Evolutionary conservation across 2,888 invertebrate genomes (phyloP).

Genomic region (Eristalinus sepulchralis): DNA sequence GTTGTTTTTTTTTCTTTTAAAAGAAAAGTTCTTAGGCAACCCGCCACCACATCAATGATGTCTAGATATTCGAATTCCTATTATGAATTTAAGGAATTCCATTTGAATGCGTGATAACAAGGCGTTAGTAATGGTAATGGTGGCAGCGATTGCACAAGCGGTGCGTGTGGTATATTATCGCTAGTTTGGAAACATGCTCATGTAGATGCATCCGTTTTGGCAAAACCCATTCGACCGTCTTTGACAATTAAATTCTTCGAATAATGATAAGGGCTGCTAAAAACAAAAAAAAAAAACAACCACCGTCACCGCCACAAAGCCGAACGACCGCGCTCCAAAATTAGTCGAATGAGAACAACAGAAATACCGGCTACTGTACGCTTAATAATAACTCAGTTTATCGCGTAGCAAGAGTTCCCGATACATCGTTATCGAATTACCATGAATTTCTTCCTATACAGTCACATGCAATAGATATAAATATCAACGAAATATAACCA

Average conservation of each 20-base stretch:
- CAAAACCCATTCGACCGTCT: slow-evolving; percentile 49
- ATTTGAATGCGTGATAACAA: not conserved
- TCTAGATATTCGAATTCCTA: not conserved
- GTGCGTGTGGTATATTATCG: not conserved
- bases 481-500: slow-evolving; percentile 6
- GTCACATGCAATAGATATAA: not conserved
- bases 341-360: slow-evolving; percentile 19
- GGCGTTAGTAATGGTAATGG: not conserved
- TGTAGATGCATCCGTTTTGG: slow-evolving; percentile 60
- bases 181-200: not conserved
- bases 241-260: slow-evolving; percentile 38
- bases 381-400: slow-evolving; percentile 41
- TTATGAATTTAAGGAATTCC: not conserved
- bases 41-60: not conserved
- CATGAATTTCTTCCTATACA: slow-evolving; percentile 45
- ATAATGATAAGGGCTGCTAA: slow-evolving; percentile 35
- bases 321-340: slow-evolving; percentile 12
- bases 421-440: slow-evolving; percentile 69
- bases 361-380: slow-evolving; percentile 7
- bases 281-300: slow-evolving; percentile 29
- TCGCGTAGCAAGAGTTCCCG: slow-evolving; percentile 46
- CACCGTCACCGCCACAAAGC: not conserved
- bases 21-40: slow-evolving; percentile 32
- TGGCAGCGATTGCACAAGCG: not conserved
- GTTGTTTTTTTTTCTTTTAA: slow-evolving; percentile 26